phyloP scores from a whole-genome alignment of 2,888 invertebrate species.

The Phalera bucephala region DNA sequence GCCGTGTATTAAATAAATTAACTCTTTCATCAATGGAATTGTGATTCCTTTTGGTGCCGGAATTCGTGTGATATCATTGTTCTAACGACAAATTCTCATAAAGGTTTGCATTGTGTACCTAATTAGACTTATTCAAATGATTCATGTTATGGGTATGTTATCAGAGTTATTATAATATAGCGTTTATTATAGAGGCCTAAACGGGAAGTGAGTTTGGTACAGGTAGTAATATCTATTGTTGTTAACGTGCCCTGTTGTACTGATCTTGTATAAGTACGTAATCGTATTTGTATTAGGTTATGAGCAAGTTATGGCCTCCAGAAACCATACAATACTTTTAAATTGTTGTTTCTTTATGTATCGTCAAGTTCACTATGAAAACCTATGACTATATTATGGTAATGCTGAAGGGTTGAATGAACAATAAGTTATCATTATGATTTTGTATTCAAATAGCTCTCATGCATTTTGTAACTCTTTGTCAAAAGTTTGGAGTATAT shows the following conservation, averaged over 20 bases:
- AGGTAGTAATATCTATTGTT: constrained; percentile 28
- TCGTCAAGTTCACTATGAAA: not conserved
- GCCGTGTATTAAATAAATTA: constrained; percentile 41
- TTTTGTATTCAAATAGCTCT: not conserved
- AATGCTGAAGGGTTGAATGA: not conserved
- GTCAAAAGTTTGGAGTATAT: not conserved
- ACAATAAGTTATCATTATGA: not conserved
- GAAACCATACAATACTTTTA: constrained; percentile 45
- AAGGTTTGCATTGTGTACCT: constrained; percentile 53
- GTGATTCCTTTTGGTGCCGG: constrained; percentile 33
- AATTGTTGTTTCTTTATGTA: constrained; percentile 11
- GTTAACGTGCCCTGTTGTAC: constrained; percentile 13
- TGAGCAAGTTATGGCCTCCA: constrained; percentile 29
- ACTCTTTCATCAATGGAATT: constrained; percentile 60
- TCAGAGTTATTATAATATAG: constrained; percentile 57
- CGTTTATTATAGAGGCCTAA: constrained; percentile 53
- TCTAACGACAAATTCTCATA: constrained; percentile 31
- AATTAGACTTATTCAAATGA: constrained; percentile 59
- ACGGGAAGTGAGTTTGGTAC: constrained; percentile 52
- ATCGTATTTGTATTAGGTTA: constrained; percentile 50
- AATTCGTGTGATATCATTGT: constrained; percentile 31
- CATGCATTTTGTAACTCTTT: not conserved
- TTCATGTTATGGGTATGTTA: constrained; percentile 75
- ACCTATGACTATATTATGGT: not conserved
- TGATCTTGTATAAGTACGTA: constrained; percentile 24